Conservation (phyloP, 2,113 vertebrate species). For the Xiphophorus hellerii region DNA sequence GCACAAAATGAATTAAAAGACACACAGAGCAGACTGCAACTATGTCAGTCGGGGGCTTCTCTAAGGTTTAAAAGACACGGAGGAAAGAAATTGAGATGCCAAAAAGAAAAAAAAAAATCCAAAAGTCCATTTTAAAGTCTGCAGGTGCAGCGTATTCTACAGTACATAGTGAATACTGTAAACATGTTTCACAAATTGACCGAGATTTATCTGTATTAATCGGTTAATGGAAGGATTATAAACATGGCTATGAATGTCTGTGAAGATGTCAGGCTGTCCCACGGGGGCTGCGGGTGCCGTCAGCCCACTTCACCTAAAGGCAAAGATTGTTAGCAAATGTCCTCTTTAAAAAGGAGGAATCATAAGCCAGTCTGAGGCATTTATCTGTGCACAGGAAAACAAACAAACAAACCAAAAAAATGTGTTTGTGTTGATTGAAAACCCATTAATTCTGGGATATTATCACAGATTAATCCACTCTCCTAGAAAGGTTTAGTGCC, state of each 20-base stretch:
- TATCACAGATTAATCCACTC: not conserved
- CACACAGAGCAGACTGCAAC: slow-evolving; percentile 34
- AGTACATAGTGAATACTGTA: no score
- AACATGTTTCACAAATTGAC: not conserved
- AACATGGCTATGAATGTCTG: not conserved
- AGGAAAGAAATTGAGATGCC: slow-evolving; percentile 21
- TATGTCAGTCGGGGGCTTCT: slow-evolving; percentile 43
- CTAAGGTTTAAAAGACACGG: slow-evolving; percentile 43
- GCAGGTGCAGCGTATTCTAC: not conserved
- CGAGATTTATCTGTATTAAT: slow-evolving; percentile 1
- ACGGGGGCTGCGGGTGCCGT: not conserved
- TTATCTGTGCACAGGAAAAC: not conserved
- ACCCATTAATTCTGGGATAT: not conserved
- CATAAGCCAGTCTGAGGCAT: not conserved
- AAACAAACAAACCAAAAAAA: not conserved
- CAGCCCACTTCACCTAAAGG: not conserved
- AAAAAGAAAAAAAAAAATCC: slow-evolving; percentile 8
- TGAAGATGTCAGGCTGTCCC: slow-evolving; percentile 2
- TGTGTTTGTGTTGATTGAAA: not conserved
- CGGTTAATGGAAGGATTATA: slow-evolving; percentile 1
- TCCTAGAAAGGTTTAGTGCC: not conserved
- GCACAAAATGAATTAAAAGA: slow-evolving; percentile 62
- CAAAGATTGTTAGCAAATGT: slow-evolving; percentile 6
- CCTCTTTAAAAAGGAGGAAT: not conserved
- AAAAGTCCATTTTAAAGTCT: slow-evolving; percentile 15